Percentiles rank a stretch among this genome's conserved stretches.
Conservation (phyloP, 2,888 invertebrate genomes). For the Microctonus brassicae region DNA sequence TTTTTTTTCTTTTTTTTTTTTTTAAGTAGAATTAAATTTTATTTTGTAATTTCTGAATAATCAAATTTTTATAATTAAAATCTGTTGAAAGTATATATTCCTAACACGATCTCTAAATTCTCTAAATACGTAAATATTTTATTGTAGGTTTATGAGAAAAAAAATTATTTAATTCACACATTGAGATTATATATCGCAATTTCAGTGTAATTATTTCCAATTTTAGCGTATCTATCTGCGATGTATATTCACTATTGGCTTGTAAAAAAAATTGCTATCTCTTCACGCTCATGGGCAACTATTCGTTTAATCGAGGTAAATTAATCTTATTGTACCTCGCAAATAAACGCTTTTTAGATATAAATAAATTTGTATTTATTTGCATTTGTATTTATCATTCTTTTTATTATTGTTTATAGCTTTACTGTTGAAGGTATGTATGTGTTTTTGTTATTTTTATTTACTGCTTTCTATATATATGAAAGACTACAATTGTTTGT, state of each 20-base stretch:
- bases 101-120: neutral
- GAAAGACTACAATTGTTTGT: too few species aligned
- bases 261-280: neutral
- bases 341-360: slow-evolving; percentile 19
- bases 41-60: neutral
- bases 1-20: neutral
- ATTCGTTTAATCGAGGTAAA: slow-evolving; percentile 13
- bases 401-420: neutral
- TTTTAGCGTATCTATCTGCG: neutral
- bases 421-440: too few species aligned
- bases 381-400: neutral
- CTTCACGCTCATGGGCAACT: slow-evolving; percentile 25
- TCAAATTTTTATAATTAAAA: neutral
- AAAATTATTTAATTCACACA: neutral
- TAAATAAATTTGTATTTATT: neutral
- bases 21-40: neutral
- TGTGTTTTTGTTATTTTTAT: too few species aligned
- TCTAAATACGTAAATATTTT: neutral
- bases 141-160: neutral
- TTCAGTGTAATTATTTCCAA: slow-evolving; percentile 1
- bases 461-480: too few species aligned
- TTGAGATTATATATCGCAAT: neutral
- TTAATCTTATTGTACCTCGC: slow-evolving; percentile 10
- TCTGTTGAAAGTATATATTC: neutral
- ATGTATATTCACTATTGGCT: neutral